Evolutionary conservation across 2,797 vertebrate species (phyloP).

Genomic region (Masticophis lateralis): DNA sequence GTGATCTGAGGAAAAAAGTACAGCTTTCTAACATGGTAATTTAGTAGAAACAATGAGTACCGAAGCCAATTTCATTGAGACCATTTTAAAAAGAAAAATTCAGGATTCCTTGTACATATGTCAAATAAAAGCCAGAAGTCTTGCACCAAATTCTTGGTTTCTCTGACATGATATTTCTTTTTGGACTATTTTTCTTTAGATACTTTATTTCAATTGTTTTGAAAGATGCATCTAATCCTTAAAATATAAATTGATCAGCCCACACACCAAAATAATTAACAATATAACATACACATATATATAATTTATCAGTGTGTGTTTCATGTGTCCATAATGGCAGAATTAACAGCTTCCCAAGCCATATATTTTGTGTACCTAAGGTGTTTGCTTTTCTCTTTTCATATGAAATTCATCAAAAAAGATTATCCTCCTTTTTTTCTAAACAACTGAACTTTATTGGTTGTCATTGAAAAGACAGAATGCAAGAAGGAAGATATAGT

Average conservation of each 20-base stretch:
- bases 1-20: not conserved
- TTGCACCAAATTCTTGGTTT: not conserved
- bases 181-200: not conserved
- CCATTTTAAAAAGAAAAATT: not conserved
- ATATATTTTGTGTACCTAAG: not conserved
- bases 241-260: conserved; percentile 7
- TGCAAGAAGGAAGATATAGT: not conserved
- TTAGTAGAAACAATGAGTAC: not conserved
- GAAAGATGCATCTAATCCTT: not conserved
- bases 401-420: not conserved
- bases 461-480: conserved; percentile 14
- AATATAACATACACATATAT: too few species aligned
- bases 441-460: not conserved
- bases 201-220: not conserved
- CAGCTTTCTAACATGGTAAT: not conserved
- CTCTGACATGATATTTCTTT: conserved; percentile 1
- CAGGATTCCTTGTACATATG: not conserved
- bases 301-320: not conserved
- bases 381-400: not conserved
- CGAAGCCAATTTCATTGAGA: not conserved
- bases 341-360: not conserved
- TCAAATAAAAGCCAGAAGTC: conserved; percentile 4
- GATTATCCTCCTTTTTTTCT: not conserved
- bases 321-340: not conserved
- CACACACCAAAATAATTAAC: not conserved